Evolutionary conservation across 2,113 vertebrate genomes (phyloP), one percentile per base, ranked within the genome.

Genomic region (Proterorhinus semilunaris): DNA sequence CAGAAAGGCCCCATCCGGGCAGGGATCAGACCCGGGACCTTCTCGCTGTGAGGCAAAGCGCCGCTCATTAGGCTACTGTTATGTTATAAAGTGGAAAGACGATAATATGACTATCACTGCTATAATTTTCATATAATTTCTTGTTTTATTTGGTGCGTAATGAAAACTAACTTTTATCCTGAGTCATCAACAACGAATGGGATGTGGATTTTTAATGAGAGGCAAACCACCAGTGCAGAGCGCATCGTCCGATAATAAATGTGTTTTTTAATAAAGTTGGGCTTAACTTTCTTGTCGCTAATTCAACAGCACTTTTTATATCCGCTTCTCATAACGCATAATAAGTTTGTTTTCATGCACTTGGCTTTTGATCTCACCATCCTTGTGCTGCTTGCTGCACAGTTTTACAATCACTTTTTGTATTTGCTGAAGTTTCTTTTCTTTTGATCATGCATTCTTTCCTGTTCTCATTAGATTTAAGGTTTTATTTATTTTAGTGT

Each of bases 391-490:
- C 51, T 58, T 69, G 7, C 46, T n/a, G 2, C 69, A 68, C 49
- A 47, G 74, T 72, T 73, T 47, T 69, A 3, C 6, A 73, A 71
- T 43, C 48, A 36, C 27, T 36, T 36, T 68, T 68, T 52, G n/a
- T 0, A 57, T 69, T 68, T 71, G 66, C 5, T 6, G 0, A 46
- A 54, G 17, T 64, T 52, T n/a, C 53, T 64, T 71, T 61, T 64
- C 76, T 71, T 86, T 83, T 81, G 51, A 84, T 72, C 68, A 50
- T 68, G 49, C 51, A 62, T 67, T 78, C 54, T 69, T 78, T 79
- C 48, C 53, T 50, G 46, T 53, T 12, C 49, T 27, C 8, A 53
- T 74, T 68, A n/a, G 21, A 50, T 43, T 16, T 66, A 3, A 36
- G 27, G 27, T 36, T 36, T 55, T 45, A 67, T 67, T 49, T 10